Evolutionary conservation across 1,140 invertebrate genomes (phyloP).

Genomic region (Bombus cullumanus): DNA sequence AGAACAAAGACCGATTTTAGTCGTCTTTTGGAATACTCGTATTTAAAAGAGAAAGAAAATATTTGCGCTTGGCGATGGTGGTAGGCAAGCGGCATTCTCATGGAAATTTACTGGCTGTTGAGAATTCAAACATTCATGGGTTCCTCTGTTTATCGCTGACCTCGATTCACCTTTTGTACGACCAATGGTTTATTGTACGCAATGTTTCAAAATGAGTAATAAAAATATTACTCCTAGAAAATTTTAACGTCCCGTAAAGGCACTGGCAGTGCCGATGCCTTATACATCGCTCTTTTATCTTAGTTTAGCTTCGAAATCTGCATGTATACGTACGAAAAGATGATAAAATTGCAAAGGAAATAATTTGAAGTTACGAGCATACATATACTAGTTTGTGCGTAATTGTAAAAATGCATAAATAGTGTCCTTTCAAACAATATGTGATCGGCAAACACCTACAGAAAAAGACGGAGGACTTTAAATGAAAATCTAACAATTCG

Average conservation of each 20-base stretch:
- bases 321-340: background rate
- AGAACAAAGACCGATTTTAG: background rate
- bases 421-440: background rate
- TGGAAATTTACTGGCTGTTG: constrained; percentile 3
- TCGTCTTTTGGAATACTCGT: background rate
- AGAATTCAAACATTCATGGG: constrained; percentile 23
- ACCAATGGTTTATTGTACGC: background rate
- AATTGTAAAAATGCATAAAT: background rate
- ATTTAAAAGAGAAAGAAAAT: background rate
- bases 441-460: background rate
- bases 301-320: background rate
- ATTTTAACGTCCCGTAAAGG: background rate
- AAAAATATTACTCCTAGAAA: background rate
- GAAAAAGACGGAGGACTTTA: background rate
- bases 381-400: too few relatives aligned
- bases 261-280: too few relatives aligned
- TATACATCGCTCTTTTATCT: too few relatives aligned
- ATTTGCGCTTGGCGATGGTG: background rate
- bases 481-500: too few relatives aligned
- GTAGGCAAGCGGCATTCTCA: constrained; percentile 5
- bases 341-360: background rate
- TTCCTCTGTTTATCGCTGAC: background rate
- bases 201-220: constrained; percentile 2
- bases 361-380: background rate
- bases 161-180: background rate